These are phyloP conservation scores for Melieria crassipennis DNA, from an alignment of 2,888 invertebrate species.

Conservation along the genomic window DNA sequence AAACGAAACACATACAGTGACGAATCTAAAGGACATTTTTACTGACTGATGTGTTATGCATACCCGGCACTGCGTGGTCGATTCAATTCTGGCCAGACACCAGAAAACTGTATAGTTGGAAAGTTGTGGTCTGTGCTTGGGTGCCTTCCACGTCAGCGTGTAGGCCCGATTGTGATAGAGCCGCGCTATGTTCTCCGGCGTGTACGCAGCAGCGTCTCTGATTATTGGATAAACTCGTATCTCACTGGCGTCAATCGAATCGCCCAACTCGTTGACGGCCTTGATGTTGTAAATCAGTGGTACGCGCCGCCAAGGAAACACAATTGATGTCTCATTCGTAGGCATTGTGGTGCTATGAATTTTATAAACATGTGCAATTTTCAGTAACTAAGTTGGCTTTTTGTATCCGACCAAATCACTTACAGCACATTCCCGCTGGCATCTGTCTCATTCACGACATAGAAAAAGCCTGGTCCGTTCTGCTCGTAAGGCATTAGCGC, in stretches of 20 bases:
- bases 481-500: slow-evolving; percentile 73
- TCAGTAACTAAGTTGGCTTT: no score
- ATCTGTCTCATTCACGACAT: slow-evolving; percentile 67
- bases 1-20: neutral
- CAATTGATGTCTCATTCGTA: slow-evolving; percentile 36
- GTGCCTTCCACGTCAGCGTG: slow-evolving; percentile 77
- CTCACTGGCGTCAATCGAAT: slow-evolving; percentile 10
- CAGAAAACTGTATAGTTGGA: slow-evolving; percentile 83
- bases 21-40: no score
- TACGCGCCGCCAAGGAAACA: slow-evolving; percentile 35
- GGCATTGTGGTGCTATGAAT: slow-evolving; percentile 7
- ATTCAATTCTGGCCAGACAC: slow-evolving; percentile 71
- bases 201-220: slow-evolving; percentile 41
- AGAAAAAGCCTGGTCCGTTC: slow-evolving; percentile 78
- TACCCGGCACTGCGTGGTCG: slow-evolving; percentile 70
- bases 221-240: slow-evolving; percentile 36
- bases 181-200: slow-evolving; percentile 74
- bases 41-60: no score
- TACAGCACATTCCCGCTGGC: slow-evolving; percentile 43
- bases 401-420: slow-evolving; percentile 26
- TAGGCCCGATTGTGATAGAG: slow-evolving; percentile 76
- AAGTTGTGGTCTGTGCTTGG: slow-evolving; percentile 59
- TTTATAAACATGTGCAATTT: no score
- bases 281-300: neutral
- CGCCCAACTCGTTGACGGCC: slow-evolving; percentile 6